phyloP scores from a whole-genome alignment of 1,140 invertebrate species.

The Procambarus clarkii region DNA sequence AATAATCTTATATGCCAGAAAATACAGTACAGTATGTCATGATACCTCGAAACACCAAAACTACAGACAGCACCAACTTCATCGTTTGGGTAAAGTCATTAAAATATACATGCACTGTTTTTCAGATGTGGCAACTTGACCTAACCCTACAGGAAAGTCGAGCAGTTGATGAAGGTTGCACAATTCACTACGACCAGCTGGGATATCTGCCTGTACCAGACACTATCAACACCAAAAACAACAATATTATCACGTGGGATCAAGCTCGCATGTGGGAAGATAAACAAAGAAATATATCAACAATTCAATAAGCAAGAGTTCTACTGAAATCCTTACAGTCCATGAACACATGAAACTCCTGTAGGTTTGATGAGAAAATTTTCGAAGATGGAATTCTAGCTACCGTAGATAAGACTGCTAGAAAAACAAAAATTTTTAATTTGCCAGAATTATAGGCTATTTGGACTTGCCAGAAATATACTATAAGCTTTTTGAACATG shows the following conservation, averaged over 20 bases:
- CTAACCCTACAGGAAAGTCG: background rate
- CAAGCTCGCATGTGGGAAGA: background rate
- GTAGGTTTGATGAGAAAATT: background rate
- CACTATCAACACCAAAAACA: constrained; percentile 1
- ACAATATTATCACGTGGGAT: background rate
- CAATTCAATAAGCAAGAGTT: background rate
- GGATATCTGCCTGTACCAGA: constrained; percentile 4
- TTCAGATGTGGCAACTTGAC: constrained; percentile 31
- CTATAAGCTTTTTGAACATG: too few relatives aligned
- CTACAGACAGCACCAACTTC: background rate
- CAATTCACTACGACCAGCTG: background rate
- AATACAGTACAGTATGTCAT: too few relatives aligned
- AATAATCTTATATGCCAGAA: too few relatives aligned
- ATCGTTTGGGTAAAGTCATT: background rate
- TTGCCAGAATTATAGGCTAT: too few relatives aligned
- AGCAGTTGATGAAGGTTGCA: background rate
- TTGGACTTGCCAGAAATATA: too few relatives aligned
- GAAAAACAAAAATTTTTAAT: too few relatives aligned
- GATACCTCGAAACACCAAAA: too few relatives aligned
- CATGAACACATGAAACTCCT: background rate
- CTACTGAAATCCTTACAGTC: background rate
- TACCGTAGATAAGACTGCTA: too few relatives aligned
- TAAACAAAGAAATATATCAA: background rate
- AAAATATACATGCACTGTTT: background rate
- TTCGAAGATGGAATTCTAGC: too few relatives aligned